These are phyloP conservation scores for Misgurnus mizolepis DNA, from an alignment of 2,113 vertebrate genomes.

Conservation along the genomic window DNA sequence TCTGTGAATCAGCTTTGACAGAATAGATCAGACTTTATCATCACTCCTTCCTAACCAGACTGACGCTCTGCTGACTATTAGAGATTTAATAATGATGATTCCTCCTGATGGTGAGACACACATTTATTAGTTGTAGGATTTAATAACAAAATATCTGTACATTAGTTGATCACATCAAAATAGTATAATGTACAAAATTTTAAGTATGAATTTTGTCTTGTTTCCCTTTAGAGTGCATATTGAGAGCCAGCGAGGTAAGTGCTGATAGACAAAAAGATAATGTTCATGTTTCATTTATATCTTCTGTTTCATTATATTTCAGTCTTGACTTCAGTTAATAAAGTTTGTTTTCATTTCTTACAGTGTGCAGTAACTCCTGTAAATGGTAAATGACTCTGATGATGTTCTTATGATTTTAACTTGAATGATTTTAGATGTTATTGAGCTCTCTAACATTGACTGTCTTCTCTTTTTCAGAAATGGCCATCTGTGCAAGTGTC, in stretches of 20 bases:
- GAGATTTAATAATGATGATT: slow-evolving; percentile 9
- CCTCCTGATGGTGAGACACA: slow-evolving; percentile 32
- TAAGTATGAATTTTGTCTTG: not conserved
- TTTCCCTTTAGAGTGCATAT: slow-evolving; percentile 14
- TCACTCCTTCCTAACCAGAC: slow-evolving; percentile 1
- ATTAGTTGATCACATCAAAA: not conserved
- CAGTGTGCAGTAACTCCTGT: slow-evolving; percentile 16
- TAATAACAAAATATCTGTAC: not conserved
- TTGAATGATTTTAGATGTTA: not conserved
- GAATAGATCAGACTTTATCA: not conserved
- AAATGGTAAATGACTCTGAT: slow-evolving; percentile 1
- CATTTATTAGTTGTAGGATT: not conserved
- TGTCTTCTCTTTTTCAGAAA: not conserved
- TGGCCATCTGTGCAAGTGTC: not conserved
- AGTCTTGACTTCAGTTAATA: not conserved
- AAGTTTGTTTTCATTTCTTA: not conserved
- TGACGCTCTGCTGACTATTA: slow-evolving; percentile 18
- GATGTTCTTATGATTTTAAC: too few species aligned
- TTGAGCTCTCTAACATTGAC: not conserved
- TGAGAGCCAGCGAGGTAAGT: not conserved
- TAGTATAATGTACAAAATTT: too few species aligned
- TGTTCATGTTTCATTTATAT: not conserved
- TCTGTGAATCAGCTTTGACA: slow-evolving; percentile 20
- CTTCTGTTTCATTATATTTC: not conserved
- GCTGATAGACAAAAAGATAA: not conserved